Evolutionary conservation across 1,140 invertebrate genomes (phyloP).

Genomic region (Cyclargus thomasi): DNA sequence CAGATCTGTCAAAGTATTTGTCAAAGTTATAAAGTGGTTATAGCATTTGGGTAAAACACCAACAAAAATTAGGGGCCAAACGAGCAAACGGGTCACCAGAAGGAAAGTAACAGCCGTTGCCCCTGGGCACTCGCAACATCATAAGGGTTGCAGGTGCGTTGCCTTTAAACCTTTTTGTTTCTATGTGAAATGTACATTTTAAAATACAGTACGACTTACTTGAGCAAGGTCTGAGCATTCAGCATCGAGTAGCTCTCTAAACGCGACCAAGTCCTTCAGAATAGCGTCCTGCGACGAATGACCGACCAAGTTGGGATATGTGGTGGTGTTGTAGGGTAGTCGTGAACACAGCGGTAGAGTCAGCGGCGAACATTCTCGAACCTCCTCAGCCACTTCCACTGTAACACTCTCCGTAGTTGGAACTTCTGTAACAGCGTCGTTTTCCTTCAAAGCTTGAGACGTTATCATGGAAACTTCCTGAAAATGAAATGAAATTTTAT

Average conservation of each 20-base stretch:
- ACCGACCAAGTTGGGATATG: slow-evolving; percentile 88
- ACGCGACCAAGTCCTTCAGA: slow-evolving; percentile 85
- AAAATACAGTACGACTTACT: slow-evolving; percentile 35
- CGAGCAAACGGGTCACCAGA: too few relatives aligned
- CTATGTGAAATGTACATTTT: too few relatives aligned
- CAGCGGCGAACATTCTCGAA: slow-evolving; percentile 81
- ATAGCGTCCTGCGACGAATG: slow-evolving; percentile 81
- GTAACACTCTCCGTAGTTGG: slow-evolving; percentile 72
- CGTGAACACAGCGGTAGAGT: slow-evolving; percentile 83
- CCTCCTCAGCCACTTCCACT: slow-evolving; percentile 55
- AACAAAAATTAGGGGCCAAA: too few relatives aligned
- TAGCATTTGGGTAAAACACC: too few relatives aligned
- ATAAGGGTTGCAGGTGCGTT: too few relatives aligned
- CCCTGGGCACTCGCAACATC: too few relatives aligned
- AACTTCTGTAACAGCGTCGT: slow-evolving; percentile 72
- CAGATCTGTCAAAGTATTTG: too few relatives aligned
- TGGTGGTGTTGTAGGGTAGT: slow-evolving; percentile 85
- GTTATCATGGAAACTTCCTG: slow-evolving; percentile 65
- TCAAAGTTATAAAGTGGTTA: too few relatives aligned
- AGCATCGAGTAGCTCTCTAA: slow-evolving; percentile 89
- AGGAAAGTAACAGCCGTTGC: too few relatives aligned
- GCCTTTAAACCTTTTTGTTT: too few relatives aligned
- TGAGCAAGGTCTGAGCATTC: slow-evolving; percentile 88
- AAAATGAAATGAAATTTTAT: slow-evolving; percentile 8
- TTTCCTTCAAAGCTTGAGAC: slow-evolving; percentile 54